A percentile compares a stretch with the other conserved stretches of the same genome.
phyloP scores from a whole-genome alignment of 1,140 invertebrate genomes.

The Reticulitermes speratus region DNA sequence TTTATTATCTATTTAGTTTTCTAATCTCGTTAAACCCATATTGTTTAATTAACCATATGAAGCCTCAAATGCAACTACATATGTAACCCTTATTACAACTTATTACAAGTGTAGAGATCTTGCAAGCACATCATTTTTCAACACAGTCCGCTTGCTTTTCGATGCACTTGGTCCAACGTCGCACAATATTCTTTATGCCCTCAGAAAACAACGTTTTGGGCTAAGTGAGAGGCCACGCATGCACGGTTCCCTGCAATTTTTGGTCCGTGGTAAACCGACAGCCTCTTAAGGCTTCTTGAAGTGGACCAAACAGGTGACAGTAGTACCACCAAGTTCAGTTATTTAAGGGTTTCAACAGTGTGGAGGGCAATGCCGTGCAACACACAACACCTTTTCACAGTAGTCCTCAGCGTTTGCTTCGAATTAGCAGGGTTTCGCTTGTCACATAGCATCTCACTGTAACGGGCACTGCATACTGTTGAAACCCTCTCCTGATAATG shows the following conservation, averaged over 20 bases:
- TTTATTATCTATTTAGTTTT: no score
- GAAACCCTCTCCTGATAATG: background rate
- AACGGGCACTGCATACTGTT: constrained; percentile 5
- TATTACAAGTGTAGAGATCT: no score
- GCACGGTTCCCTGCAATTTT: constrained; percentile 23
- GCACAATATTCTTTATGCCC: constrained; percentile 30
- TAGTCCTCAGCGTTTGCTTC: background rate
- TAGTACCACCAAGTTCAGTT: constrained; percentile 46
- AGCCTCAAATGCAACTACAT: no score
- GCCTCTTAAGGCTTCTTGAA: background rate
- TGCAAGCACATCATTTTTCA: no score
- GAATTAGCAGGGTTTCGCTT: constrained; percentile 2
- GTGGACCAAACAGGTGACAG: constrained; percentile 45
- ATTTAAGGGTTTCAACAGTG: background rate
- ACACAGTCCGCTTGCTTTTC: constrained; percentile 32
- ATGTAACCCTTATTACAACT: no score
- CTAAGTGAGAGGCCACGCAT: constrained; percentile 26
- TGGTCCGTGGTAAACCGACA: constrained; percentile 25
- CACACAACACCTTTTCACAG: constrained; percentile 9
- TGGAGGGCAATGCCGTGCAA: background rate
- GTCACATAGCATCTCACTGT: constrained; percentile 1
- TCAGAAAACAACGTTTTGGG: constrained; percentile 29
- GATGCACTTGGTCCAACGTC: constrained; percentile 32
- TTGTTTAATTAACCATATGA: no score
- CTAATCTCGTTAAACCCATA: no score